phyloP scores from a whole-genome alignment of 2,113 vertebrate species.

The Campylomormyrus tamandua region DNA sequence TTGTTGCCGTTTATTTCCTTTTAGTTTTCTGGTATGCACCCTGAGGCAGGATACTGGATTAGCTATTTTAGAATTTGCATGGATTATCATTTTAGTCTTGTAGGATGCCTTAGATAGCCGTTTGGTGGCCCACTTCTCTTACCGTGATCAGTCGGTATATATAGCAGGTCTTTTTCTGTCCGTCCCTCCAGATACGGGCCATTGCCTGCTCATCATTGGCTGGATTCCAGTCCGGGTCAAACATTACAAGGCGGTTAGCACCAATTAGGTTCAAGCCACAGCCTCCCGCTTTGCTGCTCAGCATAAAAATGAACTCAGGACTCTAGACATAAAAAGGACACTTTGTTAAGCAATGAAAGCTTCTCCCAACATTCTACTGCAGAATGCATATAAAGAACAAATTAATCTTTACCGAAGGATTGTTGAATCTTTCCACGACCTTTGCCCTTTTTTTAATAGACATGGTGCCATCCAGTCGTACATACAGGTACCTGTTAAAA shows the following conservation, averaged over 20 bases:
- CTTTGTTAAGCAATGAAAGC: background rate
- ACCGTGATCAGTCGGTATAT: slow-evolving; percentile 92
- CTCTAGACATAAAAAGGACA: slow-evolving; percentile 54
- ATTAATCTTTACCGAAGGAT: slow-evolving; percentile 62
- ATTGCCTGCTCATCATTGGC: slow-evolving; percentile 97
- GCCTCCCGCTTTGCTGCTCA: slow-evolving; percentile 95
- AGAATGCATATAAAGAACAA: background rate
- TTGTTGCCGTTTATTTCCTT: background rate
- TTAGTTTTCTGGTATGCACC: background rate
- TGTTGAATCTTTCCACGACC: slow-evolving; percentile 88
- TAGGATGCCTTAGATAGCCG: background rate
- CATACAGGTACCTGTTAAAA: slow-evolving; percentile 78
- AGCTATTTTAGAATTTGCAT: background rate
- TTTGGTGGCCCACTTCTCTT: slow-evolving; percentile 36
- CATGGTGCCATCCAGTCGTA: slow-evolving; percentile 92
- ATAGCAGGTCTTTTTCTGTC: slow-evolving; percentile 93
- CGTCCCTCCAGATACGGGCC: slow-evolving; percentile 93
- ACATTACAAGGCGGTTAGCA: slow-evolving; percentile 94
- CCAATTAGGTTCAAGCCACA: slow-evolving; percentile 93
- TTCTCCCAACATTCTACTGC: background rate
- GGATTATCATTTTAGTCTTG: background rate
- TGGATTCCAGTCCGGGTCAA: slow-evolving; percentile 97
- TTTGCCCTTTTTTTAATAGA: slow-evolving; percentile 97
- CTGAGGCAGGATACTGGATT: background rate
- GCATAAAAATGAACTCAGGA: slow-evolving; percentile 95